These are phyloP conservation scores for Zelleria hepariella DNA, from an alignment of 2,888 invertebrate genomes.

Conservation along the genomic window DNA sequence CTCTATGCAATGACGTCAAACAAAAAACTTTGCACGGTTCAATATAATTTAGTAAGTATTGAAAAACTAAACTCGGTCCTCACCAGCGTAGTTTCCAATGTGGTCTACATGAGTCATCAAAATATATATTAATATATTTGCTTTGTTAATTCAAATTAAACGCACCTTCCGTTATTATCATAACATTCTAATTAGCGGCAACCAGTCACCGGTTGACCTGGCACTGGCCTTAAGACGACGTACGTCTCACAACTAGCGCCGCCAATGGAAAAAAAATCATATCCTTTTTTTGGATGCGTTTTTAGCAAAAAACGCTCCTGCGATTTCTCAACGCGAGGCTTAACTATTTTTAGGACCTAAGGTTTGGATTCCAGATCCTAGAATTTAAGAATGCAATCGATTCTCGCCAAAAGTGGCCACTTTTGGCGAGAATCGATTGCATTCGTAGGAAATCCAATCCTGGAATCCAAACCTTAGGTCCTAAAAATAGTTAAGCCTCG, in stretches of 20 bases:
- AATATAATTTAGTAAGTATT: not conserved
- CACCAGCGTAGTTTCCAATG: not conserved
- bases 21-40: not conserved
- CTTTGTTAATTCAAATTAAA: not conserved
- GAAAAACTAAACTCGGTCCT: not conserved
- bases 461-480: too few relatives aligned
- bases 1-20: not conserved
- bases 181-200: not conserved
- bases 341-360: too few relatives aligned
- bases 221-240: not conserved
- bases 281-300: too few relatives aligned
- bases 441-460: too few relatives aligned
- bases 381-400: too few relatives aligned
- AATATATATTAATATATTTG: not conserved
- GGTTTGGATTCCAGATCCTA: too few relatives aligned
- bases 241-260: too few relatives aligned
- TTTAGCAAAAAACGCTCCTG: too few relatives aligned
- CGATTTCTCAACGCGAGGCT: too few relatives aligned
- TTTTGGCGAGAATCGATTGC: too few relatives aligned
- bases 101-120: not conserved
- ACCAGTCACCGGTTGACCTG: not conserved
- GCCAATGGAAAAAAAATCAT: not conserved
- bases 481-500: too few relatives aligned
- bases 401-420: too few relatives aligned
- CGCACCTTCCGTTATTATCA: not conserved